Evolutionary conservation across 2,113 vertebrate genomes (phyloP).

Genomic region (Ailuropoda melanoleuca): DNA sequence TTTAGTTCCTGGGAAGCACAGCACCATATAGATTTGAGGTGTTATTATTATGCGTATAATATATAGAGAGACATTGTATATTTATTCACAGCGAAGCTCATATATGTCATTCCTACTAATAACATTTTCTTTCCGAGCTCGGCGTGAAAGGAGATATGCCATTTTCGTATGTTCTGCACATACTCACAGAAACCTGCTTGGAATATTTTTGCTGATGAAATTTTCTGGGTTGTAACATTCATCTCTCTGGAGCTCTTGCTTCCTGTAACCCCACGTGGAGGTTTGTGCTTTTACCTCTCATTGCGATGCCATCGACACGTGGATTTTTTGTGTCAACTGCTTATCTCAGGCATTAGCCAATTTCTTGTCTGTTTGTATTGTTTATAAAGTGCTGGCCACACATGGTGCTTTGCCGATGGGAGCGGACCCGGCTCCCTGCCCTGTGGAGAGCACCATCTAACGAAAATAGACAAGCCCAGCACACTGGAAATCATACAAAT

Average conservation of each 20-base stretch:
- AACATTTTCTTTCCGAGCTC: constrained; percentile 67
- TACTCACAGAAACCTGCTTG: constrained; percentile 55
- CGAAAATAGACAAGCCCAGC: background rate
- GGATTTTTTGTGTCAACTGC: constrained; percentile 47
- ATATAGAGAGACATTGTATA: constrained; percentile 58
- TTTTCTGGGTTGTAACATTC: constrained; percentile 64
- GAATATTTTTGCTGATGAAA: constrained; percentile 63
- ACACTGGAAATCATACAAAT: background rate
- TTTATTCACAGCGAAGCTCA: constrained; percentile 71
- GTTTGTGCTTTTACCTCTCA: constrained; percentile 41
- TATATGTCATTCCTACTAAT: constrained; percentile 74
- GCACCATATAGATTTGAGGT: constrained; percentile 57
- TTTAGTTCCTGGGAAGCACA: constrained; percentile 63
- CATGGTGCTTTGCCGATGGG: background rate
- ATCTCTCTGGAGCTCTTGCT: constrained; percentile 56
- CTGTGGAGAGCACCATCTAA: background rate
- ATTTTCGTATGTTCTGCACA: constrained; percentile 61
- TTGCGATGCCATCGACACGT: constrained; percentile 28
- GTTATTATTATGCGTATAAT: constrained; percentile 65
- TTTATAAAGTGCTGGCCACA: background rate
- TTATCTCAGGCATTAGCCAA: constrained; percentile 57
- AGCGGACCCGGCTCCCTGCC: background rate
- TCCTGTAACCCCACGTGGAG: background rate
- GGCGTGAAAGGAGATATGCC: background rate
- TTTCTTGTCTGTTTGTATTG: constrained; percentile 24